These are phyloP conservation scores for Amblyjoppa proteus DNA, from an alignment of 2,888 invertebrate genomes.

Conservation along the genomic window DNA sequence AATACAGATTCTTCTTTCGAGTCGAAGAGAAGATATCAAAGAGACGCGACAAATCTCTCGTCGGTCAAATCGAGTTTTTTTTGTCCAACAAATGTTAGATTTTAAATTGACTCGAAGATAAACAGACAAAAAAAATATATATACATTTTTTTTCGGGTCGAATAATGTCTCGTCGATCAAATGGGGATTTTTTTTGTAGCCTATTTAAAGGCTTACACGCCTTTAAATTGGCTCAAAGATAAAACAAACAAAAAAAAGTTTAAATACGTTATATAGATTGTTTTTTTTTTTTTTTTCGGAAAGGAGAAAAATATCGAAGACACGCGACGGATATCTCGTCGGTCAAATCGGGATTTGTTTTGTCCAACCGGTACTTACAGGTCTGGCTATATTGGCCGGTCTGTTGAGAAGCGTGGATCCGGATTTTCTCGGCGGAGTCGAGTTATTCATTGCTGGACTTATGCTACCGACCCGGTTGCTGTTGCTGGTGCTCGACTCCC, in stretches of 20 bases:
- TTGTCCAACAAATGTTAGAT: background rate
- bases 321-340: background rate
- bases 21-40: background rate
- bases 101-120: background rate
- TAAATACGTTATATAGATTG: background rate
- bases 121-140: background rate
- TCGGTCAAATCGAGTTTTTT: background rate
- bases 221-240: too few relatives aligned
- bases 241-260: too few relatives aligned
- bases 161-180: background rate
- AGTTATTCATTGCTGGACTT: slow-evolving; percentile 85
- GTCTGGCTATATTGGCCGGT: slow-evolving; percentile 89
- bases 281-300: background rate
- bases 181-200: background rate
- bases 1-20: background rate
- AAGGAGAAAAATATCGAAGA: background rate
- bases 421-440: slow-evolving; percentile 87
- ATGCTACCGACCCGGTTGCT: slow-evolving; percentile 84
- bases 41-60: background rate
- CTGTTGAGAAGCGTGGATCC: slow-evolving; percentile 87
- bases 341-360: slow-evolving; percentile 2
- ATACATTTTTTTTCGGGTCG: background rate
- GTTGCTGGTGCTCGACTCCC: slow-evolving; percentile 85
- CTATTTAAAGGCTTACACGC: too few relatives aligned
- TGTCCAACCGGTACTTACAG: slow-evolving; percentile 87